Base-by-base conservation (phyloP, 2,797 vertebrate species). In the Xiphorhynchus erythropygius region DNA sequence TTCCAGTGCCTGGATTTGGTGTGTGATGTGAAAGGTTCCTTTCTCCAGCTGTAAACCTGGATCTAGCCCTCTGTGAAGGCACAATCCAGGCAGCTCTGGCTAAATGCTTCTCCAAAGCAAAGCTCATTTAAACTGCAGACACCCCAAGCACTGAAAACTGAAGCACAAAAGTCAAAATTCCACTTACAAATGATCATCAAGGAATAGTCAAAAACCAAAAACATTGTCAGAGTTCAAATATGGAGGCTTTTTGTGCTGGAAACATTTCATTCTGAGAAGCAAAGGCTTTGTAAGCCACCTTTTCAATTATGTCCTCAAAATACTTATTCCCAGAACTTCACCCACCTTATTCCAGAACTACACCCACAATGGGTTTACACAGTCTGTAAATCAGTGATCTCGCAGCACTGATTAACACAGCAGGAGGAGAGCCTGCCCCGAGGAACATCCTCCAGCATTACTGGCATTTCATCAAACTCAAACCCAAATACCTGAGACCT, bases 161-260 rank as follows among this genome's bases (percentile, higher is more conserved):
- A n/a, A n/a, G 49, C 0, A 47, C 17, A 53, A 69, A 55, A 50
- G 14, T 18, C 59, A 46, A 41, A 62, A 59, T 52, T 79, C 57
- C 23, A 0, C 59, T 73, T 78, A 3, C 18, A 25, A 22, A n/a
- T 6, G 27, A 42, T 28, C 23, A 8, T 5, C 32, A 3, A 35
- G 59, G 52, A 55, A 74, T 25, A 47, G 32, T 35, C 52, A 35
- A 1, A 39, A 47, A 42, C 18, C 5, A n/a, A 37, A 62, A 53
- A 50, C 33, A 4, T 8, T 13, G 41, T 4, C 19, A 16, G 82
- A 68, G 59, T 1, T 87, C 32, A 53, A 8, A 15, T 2, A 18
- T 0, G 2, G 52, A 32, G 10, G 1, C 1, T 13, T 74, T 64
- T 22, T 15, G 16, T 22, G 10, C 11, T 25, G 64, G 22, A 30